Conservation (phyloP, 2,797 vertebrate genomes). For the Diglossa cyanea region DNA sequence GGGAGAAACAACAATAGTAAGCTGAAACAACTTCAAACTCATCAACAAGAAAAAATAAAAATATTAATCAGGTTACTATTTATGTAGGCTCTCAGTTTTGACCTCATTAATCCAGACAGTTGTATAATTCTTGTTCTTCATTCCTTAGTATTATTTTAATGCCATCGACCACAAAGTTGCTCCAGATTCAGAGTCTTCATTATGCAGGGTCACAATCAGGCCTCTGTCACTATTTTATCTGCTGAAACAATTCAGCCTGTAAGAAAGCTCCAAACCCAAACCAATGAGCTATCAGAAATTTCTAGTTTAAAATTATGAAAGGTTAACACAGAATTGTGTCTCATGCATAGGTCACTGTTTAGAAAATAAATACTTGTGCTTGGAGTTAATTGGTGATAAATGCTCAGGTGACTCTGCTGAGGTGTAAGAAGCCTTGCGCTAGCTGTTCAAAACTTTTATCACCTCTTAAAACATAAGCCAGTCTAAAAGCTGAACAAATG, state of each 20-base stretch:
- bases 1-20: not conserved
- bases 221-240: not conserved
- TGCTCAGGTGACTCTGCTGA: not conserved
- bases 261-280: not conserved
- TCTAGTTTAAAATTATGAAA: not conserved
- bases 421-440: not conserved
- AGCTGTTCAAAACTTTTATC: not conserved
- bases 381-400: not conserved
- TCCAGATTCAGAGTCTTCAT: not conserved
- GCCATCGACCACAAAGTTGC: not conserved
- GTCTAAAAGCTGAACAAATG: not conserved
- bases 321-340: not conserved
- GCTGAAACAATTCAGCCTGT: not conserved
- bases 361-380: not conserved
- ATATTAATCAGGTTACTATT: not conserved
- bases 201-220: not conserved
- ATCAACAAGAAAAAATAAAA: not conserved
- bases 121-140: not conserved
- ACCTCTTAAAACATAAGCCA: conserved; percentile 24
- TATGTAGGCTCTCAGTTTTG: not conserved
- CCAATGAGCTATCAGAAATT: not conserved
- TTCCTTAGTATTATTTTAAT: not conserved
- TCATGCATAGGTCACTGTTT: not conserved
- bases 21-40: not conserved
- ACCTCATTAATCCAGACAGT: not conserved